Conservation (phyloP, 2,888 invertebrate genomes). For the Formica aserva region DNA sequence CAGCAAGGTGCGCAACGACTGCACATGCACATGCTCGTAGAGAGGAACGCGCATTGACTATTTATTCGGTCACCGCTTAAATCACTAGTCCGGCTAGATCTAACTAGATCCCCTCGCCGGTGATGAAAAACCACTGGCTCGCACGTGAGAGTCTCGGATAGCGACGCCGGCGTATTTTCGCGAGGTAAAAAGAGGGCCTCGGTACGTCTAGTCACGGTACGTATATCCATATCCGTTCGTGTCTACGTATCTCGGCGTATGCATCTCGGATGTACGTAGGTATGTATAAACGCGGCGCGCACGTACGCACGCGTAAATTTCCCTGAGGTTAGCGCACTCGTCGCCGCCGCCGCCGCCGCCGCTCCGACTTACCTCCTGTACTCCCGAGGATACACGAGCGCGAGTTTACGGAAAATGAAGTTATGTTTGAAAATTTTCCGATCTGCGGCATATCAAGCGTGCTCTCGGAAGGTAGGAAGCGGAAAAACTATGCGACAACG, state of each 20-base stretch:
- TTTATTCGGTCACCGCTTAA: constrained; percentile 37
- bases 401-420: constrained; percentile 33
- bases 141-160: constrained; percentile 54
- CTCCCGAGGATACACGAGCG: background rate
- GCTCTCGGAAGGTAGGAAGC: background rate
- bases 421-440: constrained; percentile 37
- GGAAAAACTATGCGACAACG: background rate
- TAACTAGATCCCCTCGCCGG: constrained; percentile 31
- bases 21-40: background rate
- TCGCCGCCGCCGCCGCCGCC: background rate
- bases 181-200: background rate
- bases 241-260: background rate
- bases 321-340: constrained; percentile 13
- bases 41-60: constrained; percentile 31
- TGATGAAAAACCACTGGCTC: constrained; percentile 63
- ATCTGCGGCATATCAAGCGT: background rate
- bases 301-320: constrained; percentile 31
- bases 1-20: background rate
- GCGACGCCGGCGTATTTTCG: constrained; percentile 19
- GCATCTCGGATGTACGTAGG: background rate
- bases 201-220: background rate
- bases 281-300: background rate
- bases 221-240: background rate
- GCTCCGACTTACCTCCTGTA: background rate
- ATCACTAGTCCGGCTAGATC: constrained; percentile 33